These are phyloP conservation scores for Desoria tigrina DNA, from an alignment of 2,888 invertebrate species.

Conservation along the genomic window DNA sequence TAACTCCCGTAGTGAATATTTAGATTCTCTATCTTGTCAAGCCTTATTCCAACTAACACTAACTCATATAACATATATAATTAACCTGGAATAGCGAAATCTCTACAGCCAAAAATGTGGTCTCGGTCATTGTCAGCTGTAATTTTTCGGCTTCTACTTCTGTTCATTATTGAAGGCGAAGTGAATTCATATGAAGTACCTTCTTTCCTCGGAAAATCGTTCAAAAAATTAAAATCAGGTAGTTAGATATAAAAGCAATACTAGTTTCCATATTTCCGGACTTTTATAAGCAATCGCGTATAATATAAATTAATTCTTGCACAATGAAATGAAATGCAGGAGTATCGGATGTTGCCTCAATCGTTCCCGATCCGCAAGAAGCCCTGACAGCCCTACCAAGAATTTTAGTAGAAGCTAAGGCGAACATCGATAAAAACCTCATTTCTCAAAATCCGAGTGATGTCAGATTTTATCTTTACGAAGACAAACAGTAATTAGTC, in stretches of 20 bases:
- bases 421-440: constrained; percentile 10
- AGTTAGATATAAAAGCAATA: too few species aligned
- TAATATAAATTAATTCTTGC: not conserved
- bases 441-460: constrained; percentile 14
- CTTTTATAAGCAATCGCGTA: not conserved
- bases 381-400: constrained; percentile 12
- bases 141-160: not conserved
- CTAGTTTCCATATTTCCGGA: not conserved
- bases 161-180: not conserved
- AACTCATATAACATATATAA: too few species aligned
- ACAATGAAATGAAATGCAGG: too few species aligned
- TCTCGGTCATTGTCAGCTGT: too few species aligned
- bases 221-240: not conserved
- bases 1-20: not conserved
- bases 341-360: not conserved
- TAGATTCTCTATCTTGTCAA: not conserved
- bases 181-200: not conserved
- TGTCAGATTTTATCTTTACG: constrained; percentile 15
- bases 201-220: not conserved
- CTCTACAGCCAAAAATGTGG: too few species aligned
- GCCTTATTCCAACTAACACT: too few species aligned
- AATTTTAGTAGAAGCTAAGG: constrained; percentile 5
- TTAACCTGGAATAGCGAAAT: too few species aligned
- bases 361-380: constrained; percentile 10
- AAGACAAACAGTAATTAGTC: constrained; percentile 19